Evolutionary conservation across 1,140 invertebrate genomes (phyloP), one percentile per base, ranked within the genome.

Genomic region (Atta cephalotes): DNA sequence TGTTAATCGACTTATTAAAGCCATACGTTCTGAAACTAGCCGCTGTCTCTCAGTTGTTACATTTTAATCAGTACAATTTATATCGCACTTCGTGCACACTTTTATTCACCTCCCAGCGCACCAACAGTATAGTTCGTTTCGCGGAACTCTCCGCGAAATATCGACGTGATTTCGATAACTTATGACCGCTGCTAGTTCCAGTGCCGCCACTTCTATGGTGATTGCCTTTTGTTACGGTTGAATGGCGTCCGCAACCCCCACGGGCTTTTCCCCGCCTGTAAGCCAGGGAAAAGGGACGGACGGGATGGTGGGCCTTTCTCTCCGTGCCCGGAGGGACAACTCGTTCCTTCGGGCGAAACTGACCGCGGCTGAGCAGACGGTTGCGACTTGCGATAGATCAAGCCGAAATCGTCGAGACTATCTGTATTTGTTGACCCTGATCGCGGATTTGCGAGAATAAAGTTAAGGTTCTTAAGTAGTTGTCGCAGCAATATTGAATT

Each of bases 151-250:
- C n/a, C 63, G 88, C 88, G 86, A 94, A 93, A 93, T 94, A 94
- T 93, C 89, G 92, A 89, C 88, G 90, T 88, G 92, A 94, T 93
- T 91, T 88, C 87, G 91, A 91, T 93, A 93, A 94, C 90, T 93
- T 94, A 94, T 92, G 93, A 90, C 88, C 87, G 90, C 91, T 70
- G 88, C 62, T 85, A 63, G 85, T 85, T 92, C 89, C 91, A 92
- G 92, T 90, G 91, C 92, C 89, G 81, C 91, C 90, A 92, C 92
- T 93, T 92, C 87, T 89, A 91, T 91, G 89, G 88, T 93, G 92
- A 93, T 93, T 94, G 93, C 93, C 93, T 94, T 93, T 93, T 94
- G 93, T 94, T 91, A 93, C 92, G 93, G 89, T 77, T 91, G 89
- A 93, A 93, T 93, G 86, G 91, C 86, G 89, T 79, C 49, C 35